Evolutionary conservation across 2,888 invertebrate species (phyloP), one percentile per base, ranked within the genome.

Genomic region (Bembecia ichneumoniformis): DNA sequence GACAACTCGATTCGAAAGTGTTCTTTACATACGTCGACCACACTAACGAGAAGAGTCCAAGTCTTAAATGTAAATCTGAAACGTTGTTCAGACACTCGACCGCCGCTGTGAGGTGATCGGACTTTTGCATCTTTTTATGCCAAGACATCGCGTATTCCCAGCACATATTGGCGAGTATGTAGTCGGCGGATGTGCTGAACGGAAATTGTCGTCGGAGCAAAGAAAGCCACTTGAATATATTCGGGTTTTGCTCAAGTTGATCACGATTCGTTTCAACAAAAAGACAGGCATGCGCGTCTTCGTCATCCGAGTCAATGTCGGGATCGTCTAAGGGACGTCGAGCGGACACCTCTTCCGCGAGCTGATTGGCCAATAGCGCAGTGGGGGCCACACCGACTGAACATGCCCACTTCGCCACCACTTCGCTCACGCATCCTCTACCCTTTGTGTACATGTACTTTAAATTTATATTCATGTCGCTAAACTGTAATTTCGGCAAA

Each of bases 121-220:
- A 82, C 55, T 89, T 88, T 45, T 91, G 88, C 53, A 92, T 88
- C 58, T 93, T 90, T 72, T 93, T 94, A 67, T 94, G 94, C 97
- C 97, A 98, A 48, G 91, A 90, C 57, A 94, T 90, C 49, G 95
- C 92, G 71, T 94, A 96, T 74, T 97, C 97, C 97, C 97, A 97
- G 57, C 93, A 91, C 89, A 97, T 92, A 71, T 97, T 96, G 11
- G 94, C 91, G 47, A 97, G 84, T 43, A 98, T 82, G 40, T 93
- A 91, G 63, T 94, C 93, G 0, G 93, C 90, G 50, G 93, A 91
- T 49, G 96, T 88, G 72, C 96, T 97, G 58, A 94, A 91, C 0
- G 97, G 97, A 71, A 97, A 97, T 66, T 95, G 94, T 45, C 89
- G 88, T 47, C 91, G 91, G 51, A 95, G 74, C 17, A 93, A 74